These are phyloP conservation scores for Phalera bucephala DNA, from an alignment of 2,888 invertebrate genomes.

Conservation along the genomic window DNA sequence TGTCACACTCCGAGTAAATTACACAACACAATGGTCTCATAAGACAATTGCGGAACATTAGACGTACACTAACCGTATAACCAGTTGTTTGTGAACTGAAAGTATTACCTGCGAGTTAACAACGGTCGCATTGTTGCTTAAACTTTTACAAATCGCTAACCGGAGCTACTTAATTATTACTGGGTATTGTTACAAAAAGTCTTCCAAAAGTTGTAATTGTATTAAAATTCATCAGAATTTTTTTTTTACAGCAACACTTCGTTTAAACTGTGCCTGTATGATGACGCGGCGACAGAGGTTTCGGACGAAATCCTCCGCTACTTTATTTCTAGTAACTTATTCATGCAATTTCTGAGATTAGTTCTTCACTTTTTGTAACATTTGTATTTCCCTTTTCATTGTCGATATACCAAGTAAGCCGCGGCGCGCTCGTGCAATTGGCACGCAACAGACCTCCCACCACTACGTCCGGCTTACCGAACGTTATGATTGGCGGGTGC, in stretches of 20 bases:
- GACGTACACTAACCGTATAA: background rate
- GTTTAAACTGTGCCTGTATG: no score
- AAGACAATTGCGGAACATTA: background rate
- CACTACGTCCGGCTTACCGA: constrained; percentile 87
- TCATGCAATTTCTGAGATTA: no score
- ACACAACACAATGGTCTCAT: background rate
- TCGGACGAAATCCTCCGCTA: no score
- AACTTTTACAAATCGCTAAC: no score
- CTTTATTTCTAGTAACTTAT: no score
- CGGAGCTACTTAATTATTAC: constrained; percentile 1
- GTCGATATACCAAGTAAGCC: constrained; percentile 90
- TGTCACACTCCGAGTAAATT: background rate
- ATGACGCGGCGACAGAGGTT: no score
- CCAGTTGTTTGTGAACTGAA: background rate
- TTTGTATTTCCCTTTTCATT: constrained; percentile 87
- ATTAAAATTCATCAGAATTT: no score
- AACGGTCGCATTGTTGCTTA: background rate
- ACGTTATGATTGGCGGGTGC: constrained; percentile 87
- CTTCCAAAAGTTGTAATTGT: no score
- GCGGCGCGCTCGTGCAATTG: constrained; percentile 89
- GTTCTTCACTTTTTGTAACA: no score
- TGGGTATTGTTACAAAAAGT: no score
- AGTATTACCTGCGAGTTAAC: background rate
- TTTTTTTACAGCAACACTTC: no score
- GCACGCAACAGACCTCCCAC: constrained; percentile 88